Conservation (phyloP, 37 sponge, comb jelly and placozoan species). For the Halichondria panicea region DNA sequence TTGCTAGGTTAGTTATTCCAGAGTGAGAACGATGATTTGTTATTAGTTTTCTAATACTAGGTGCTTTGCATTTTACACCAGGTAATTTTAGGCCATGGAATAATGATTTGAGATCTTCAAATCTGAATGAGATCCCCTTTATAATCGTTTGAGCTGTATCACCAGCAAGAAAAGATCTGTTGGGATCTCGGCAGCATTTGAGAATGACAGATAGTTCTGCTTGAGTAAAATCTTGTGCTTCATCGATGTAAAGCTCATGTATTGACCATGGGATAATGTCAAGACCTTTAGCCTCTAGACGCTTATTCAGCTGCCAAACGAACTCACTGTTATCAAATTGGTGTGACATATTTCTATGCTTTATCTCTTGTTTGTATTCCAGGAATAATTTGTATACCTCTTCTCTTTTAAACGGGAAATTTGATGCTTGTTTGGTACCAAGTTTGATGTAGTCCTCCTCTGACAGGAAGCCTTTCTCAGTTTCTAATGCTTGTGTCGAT, state of each 20-base stretch:
- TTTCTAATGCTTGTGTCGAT: slow-evolving; percentile 62
- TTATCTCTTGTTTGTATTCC: too few species aligned
- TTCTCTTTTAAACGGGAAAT: too few species aligned
- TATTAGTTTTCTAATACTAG: slow-evolving; percentile 35
- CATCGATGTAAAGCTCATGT: too few species aligned
- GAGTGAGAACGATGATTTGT: slow-evolving; percentile 73
- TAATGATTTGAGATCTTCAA: slow-evolving; percentile 58
- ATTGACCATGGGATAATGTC: too few species aligned
- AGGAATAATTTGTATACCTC: too few species aligned
- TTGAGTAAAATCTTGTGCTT: slow-evolving; percentile 86
- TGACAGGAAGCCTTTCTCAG: slow-evolving; percentile 37
- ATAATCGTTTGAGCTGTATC: slow-evolving; percentile 88
- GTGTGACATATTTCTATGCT: too few species aligned
- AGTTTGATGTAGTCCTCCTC: slow-evolving; percentile 51
- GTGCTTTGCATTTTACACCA: neutral
- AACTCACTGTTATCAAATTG: too few species aligned
- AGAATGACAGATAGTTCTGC: slow-evolving; percentile 74
- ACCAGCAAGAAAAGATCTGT: slow-evolving; percentile 73
- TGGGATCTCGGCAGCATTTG: slow-evolving; percentile 69
- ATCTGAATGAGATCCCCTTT: slow-evolving; percentile 80
- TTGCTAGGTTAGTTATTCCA: slow-evolving; percentile 63
- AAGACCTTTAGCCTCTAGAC: too few species aligned
- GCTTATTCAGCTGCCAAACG: too few species aligned
- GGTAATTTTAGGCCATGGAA: slow-evolving; percentile 27
- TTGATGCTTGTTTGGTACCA: slow-evolving; percentile 74